These are phyloP conservation scores for Rostratula benghalensis DNA, from an alignment of 2,113 vertebrate genomes.

Conservation along the genomic window DNA sequence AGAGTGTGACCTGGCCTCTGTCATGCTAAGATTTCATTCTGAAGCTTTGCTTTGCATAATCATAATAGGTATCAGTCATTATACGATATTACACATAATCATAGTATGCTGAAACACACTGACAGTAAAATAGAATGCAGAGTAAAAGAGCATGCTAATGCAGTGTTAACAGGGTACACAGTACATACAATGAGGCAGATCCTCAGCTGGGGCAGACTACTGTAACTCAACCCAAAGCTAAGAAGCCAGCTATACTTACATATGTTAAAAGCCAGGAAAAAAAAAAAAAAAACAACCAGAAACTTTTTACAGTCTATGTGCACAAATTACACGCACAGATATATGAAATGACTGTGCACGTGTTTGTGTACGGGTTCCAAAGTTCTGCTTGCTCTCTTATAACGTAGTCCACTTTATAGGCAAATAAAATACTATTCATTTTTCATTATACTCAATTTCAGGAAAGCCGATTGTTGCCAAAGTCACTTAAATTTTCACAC, in stretches of 20 bases:
- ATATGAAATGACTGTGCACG: accelerated
- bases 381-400: not conserved
- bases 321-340: not conserved
- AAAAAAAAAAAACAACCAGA: not conserved
- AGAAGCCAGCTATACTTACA: not conserved
- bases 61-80: not conserved
- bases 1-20: not conserved
- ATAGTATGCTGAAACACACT: not conserved
- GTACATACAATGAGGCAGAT: not conserved
- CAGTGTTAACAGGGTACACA: not conserved
- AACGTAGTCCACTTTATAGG: not conserved
- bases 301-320: not conserved
- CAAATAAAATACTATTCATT: not conserved
- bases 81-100: not conserved
- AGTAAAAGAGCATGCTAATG: not conserved
- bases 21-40: not conserved
- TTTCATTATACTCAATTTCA: not conserved
- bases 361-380: not conserved
- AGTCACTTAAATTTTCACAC: slow-evolving; percentile 11
- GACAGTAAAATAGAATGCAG: not conserved
- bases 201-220: not conserved
- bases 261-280: no score
- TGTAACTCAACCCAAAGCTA: not conserved
- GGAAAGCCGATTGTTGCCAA: not conserved
- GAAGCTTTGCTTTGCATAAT: not conserved